Percentiles rank a stretch among this genome's conserved stretches.
Evolutionary conservation across 2,888 invertebrate genomes (phyloP).

Genomic region (Cheilosia scutellata): DNA sequence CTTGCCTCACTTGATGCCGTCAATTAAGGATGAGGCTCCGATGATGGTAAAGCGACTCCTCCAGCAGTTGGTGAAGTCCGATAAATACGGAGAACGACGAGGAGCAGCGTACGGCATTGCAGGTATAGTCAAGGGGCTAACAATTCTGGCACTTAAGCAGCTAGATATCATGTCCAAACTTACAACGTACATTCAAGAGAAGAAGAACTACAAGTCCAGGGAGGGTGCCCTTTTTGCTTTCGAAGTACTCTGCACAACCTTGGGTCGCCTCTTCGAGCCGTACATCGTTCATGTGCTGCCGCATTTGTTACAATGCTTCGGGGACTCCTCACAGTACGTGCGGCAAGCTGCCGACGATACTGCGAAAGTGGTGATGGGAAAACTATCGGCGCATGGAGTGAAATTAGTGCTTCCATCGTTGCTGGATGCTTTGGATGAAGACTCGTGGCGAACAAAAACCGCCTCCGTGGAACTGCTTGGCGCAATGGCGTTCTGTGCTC

Average conservation of each 20-base stretch:
- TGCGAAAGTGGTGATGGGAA: constrained; percentile 97
- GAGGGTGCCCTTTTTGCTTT: constrained; percentile 99
- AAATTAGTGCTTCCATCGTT: constrained; percentile 98
- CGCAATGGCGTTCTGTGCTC: constrained; percentile 99
- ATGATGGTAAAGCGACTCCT: constrained; percentile 94
- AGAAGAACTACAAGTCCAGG: constrained; percentile 96
- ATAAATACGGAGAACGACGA: constrained; percentile 92
- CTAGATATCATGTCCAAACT: constrained; percentile 97
- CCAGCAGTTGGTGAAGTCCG: constrained; percentile 93
- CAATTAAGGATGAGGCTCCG: constrained; percentile 95
- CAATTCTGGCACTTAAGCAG: constrained; percentile 97
- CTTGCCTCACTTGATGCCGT: constrained; percentile 95
- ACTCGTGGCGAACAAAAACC: constrained; percentile 99
- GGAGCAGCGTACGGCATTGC: constrained; percentile 99
- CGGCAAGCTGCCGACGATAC: constrained; percentile 98
- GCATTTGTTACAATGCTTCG: constrained; percentile 96
- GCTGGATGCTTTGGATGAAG: constrained; percentile 96
- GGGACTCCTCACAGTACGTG: constrained; percentile 97
- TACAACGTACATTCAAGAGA: constrained; percentile 97
- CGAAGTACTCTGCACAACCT: constrained; percentile 95
- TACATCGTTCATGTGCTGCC: constrained; percentile 99
- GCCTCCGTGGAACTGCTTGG: constrained; percentile 98
- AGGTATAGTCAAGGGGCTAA: constrained; percentile 98
- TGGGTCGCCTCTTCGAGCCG: constrained; percentile 98
- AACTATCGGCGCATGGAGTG: constrained; percentile 98